phyloP scores from a whole-genome alignment of 2,888 invertebrate genomes.

The Podotricha telesiphe region DNA sequence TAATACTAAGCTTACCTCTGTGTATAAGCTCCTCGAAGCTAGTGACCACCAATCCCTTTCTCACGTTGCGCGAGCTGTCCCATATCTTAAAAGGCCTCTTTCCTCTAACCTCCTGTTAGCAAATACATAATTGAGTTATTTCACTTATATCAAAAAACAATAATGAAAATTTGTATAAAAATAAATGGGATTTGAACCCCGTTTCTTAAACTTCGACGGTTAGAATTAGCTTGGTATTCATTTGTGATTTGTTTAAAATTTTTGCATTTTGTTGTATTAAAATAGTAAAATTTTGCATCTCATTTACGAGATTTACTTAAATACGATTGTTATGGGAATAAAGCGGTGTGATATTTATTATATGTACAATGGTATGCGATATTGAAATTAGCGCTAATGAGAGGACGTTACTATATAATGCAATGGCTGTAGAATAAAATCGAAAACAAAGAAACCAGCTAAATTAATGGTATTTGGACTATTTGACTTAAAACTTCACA shows the following conservation, averaged over 20 bases:
- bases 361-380: slow-evolving; percentile 28
- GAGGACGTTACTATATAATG: slow-evolving; percentile 25
- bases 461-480: slow-evolving; percentile 5
- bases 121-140: slow-evolving; percentile 42
- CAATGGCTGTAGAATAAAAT: slow-evolving; percentile 17
- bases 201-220: too few relatives aligned
- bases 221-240: too few relatives aligned
- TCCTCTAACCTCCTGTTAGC: slow-evolving; percentile 94
- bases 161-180: too few relatives aligned
- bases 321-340: slow-evolving; percentile 14
- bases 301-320: not conserved
- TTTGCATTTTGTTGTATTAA: not conserved
- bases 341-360: slow-evolving; percentile 22
- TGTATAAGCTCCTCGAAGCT: slow-evolving; percentile 94
- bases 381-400: slow-evolving; percentile 23
- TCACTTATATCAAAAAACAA: not conserved
- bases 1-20: slow-evolving; percentile 83
- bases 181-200: slow-evolving; percentile 14
- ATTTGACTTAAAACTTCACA: not conserved
- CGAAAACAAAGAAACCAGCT: slow-evolving; percentile 25
- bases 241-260: too few relatives aligned
- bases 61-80: slow-evolving; percentile 96
- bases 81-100: slow-evolving; percentile 98
- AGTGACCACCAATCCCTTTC: slow-evolving; percentile 96
- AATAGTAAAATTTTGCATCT: not conserved